phyloP scores from a whole-genome alignment of 2,888 invertebrate genomes.

The Neoitamus cyanurus region DNA sequence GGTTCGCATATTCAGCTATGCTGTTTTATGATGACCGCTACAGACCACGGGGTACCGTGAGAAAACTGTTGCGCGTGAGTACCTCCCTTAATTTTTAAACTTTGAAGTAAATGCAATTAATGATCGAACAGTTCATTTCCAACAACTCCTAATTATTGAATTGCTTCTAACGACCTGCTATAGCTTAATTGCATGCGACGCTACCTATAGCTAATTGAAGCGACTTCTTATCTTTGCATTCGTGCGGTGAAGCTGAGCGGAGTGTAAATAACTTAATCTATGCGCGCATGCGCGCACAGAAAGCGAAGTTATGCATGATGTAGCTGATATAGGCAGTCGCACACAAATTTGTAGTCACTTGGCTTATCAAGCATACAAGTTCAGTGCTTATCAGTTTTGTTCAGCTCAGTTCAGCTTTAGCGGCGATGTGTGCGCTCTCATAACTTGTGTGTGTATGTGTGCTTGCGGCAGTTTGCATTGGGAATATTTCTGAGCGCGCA shows the following conservation, averaged over 20 bases:
- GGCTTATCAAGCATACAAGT: not conserved
- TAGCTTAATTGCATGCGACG: too few species aligned
- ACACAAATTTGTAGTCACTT: not conserved
- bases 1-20: not conserved
- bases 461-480: not conserved
- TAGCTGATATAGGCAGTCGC: too few species aligned
- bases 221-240: not conserved
- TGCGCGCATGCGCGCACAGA: not conserved
- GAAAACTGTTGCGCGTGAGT: not conserved
- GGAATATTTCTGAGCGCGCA: not conserved
- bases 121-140: too few species aligned
- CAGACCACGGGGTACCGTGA: not conserved
- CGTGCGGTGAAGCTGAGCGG: not conserved
- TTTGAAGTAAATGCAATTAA: too few species aligned
- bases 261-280: not conserved
- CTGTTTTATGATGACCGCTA: not conserved
- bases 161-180: too few species aligned
- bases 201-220: too few species aligned
- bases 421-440: not conserved
- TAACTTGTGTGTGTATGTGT: not conserved
- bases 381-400: not conserved
- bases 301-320: not conserved
- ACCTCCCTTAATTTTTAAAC: not conserved
- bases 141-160: too few species aligned
- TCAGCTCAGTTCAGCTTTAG: not conserved